phyloP scores from a whole-genome alignment of 1,140 invertebrate species.

The Plutomurus gul region DNA sequence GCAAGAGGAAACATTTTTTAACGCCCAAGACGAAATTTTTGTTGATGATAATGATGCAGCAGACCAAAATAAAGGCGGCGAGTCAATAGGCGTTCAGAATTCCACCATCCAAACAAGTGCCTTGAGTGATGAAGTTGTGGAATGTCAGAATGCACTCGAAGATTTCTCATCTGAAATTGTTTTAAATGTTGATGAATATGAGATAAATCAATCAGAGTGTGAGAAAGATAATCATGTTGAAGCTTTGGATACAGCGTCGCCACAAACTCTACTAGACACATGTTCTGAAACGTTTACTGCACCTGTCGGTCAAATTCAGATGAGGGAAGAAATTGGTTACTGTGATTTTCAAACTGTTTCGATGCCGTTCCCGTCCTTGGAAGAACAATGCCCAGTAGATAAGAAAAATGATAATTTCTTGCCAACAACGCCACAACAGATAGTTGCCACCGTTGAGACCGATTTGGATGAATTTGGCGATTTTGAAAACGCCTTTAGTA shows the following conservation, averaged over 20 bases:
- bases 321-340: background rate
- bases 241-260: no score
- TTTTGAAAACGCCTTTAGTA: background rate
- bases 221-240: no score
- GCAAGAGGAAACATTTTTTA: background rate
- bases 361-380: background rate
- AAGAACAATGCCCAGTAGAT: no score
- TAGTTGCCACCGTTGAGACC: background rate
- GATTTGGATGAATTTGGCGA: background rate
- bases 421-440: no score
- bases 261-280: background rate
- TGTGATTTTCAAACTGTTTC: background rate
- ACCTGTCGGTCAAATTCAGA: background rate
- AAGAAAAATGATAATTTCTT: no score
- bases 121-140: background rate
- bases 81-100: background rate
- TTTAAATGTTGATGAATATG: no score
- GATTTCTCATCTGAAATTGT: background rate
- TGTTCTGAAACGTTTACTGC: background rate
- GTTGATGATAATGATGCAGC: background rate
- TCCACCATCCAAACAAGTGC: background rate
- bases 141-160: background rate
- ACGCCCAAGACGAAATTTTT: background rate
- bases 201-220: no score
- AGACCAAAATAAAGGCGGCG: no score